These are phyloP conservation scores for Microcebus griseorufus DNA, from an alignment of 2,113 vertebrate genomes.

Conservation along the genomic window DNA sequence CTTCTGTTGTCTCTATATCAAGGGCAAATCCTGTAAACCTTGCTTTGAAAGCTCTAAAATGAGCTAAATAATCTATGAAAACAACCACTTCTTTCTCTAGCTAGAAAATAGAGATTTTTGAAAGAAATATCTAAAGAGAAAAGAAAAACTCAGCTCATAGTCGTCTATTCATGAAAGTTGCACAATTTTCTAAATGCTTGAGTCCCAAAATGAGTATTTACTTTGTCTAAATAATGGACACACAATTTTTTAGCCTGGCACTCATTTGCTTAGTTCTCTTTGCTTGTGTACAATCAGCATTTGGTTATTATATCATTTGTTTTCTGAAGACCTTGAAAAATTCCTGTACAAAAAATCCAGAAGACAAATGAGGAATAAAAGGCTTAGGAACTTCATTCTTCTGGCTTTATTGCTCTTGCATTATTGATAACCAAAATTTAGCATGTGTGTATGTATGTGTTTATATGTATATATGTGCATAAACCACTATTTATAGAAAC, in stretches of 20 bases:
- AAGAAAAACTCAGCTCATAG: background rate
- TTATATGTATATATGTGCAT: background rate
- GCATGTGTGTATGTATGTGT: background rate
- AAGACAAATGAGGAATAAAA: background rate
- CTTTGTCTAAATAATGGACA: background rate
- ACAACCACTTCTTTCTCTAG: conserved; percentile 54
- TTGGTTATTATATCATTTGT: conserved; percentile 23
- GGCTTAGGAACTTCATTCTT: background rate
- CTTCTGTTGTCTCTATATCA: conserved; percentile 75
- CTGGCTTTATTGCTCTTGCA: background rate
- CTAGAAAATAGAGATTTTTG: conserved; percentile 11
- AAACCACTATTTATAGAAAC: background rate
- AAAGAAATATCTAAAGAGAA: background rate
- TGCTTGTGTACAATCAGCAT: background rate
- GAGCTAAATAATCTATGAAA: conserved; percentile 69
- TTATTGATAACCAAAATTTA: background rate
- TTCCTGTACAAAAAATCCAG: background rate
- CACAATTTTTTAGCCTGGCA: background rate
- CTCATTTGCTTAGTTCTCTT: background rate
- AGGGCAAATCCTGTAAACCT: conserved; percentile 74
- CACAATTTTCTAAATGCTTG: background rate
- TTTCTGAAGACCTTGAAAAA: conserved; percentile 40
- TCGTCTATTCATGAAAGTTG: background rate
- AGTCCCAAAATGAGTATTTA: background rate
- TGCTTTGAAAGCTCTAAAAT: conserved; percentile 65